Conservation (phyloP, 2,888 invertebrate genomes). For the Scaptomyza polygonia region DNA sequence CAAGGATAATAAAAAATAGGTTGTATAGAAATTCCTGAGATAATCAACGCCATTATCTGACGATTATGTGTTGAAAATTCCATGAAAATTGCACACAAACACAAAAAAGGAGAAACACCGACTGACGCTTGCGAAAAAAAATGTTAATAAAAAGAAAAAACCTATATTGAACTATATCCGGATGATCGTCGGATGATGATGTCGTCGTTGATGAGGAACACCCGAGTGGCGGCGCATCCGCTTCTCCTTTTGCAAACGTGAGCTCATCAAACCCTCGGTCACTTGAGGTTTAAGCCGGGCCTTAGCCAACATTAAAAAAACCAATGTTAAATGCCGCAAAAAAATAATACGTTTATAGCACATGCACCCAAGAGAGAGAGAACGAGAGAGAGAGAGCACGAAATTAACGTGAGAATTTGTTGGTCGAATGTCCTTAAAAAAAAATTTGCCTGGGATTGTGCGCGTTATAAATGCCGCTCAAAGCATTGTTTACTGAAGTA, state of each 20-base stretch:
- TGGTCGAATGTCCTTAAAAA: conserved; percentile 68
- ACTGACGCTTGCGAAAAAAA: conserved; percentile 46
- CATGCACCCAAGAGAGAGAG: conserved; percentile 41
- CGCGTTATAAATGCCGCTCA: conserved; percentile 39
- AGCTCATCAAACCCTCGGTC: conserved; percentile 71
- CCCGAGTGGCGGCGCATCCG: conserved; percentile 76
- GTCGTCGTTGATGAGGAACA: conserved; percentile 53
- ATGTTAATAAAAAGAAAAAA: conserved; percentile 6
- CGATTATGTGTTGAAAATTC: conserved; percentile 74
- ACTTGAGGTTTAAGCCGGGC: conserved; percentile 75
- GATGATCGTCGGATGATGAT: conserved; percentile 74
- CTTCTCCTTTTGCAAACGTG: conserved; percentile 66
- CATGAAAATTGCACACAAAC: conserved; percentile 65
- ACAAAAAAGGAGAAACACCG: conserved; percentile 42
- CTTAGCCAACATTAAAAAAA: conserved; percentile 69
- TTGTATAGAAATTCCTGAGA: conserved; percentile 69
- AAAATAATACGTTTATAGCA: conserved; percentile 11
- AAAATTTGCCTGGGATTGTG: conserved; percentile 56
- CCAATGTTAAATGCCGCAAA: conserved; percentile 54
- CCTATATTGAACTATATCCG: conserved; percentile 73
- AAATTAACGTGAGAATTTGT: conserved; percentile 67
- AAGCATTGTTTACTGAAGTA: conserved; percentile 63
- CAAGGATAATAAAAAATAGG: conserved; percentile 10
- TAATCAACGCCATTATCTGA: conserved; percentile 72
- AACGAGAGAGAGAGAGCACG: conserved; percentile 9